Evolutionary conservation across 2,113 vertebrate genomes (phyloP).

Genomic region (Calypte anna): DNA sequence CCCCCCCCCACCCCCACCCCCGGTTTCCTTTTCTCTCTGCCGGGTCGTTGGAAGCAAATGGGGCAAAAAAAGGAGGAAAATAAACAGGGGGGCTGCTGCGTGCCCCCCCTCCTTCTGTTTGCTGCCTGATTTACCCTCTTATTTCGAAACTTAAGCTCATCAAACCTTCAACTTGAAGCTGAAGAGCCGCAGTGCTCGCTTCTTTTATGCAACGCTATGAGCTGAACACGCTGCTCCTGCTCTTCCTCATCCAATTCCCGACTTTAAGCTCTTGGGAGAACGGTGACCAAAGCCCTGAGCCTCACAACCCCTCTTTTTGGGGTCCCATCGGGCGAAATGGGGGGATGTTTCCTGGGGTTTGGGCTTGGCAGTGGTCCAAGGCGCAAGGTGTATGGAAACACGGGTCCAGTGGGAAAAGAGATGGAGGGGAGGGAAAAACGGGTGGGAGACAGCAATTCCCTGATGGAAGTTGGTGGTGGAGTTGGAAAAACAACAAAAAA

Average conservation of each 20-base stretch:
- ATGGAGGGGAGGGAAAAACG: rapidly evolving
- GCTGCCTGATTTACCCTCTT: too few relatives aligned
- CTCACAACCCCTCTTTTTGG: not conserved
- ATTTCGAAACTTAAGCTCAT: too few relatives aligned
- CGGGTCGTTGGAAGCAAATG: not conserved
- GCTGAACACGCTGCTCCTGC: too few relatives aligned
- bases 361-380: not conserved
- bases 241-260: too few relatives aligned
- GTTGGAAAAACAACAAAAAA: not conserved
- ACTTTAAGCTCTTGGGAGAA: too few relatives aligned
- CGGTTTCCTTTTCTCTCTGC: rapidly evolving
- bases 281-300: not conserved
- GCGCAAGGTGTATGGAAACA: not conserved
- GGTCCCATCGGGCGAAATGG: rapidly evolving
- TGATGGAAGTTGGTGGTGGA: not conserved
- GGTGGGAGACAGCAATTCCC: not conserved
- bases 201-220: too few relatives aligned
- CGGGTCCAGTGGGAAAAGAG: not conserved
- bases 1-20: too few relatives aligned
- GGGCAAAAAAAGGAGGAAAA: not conserved
- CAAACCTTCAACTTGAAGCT: too few relatives aligned
- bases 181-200: too few relatives aligned
- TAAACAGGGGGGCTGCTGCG: not conserved
- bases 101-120: rapidly evolving
- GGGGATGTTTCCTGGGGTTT: not conserved